Evolutionary conservation across 2,888 invertebrate genomes (phyloP), one percentile per base, ranked within the genome.

Genomic region (Neoaliturus tenellus): DNA sequence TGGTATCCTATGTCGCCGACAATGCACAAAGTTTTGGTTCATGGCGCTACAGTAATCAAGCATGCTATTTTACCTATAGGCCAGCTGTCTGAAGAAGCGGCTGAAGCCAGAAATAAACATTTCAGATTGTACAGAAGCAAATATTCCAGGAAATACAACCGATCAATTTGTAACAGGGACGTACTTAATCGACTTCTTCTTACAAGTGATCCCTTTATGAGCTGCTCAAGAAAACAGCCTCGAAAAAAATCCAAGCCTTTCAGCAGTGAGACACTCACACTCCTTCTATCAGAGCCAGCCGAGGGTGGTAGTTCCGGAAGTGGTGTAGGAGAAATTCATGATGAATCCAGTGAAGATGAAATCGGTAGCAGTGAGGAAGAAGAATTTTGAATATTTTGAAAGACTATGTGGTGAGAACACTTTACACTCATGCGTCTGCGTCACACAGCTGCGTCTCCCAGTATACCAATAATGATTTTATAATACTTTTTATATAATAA

Each of bases 91-190:
- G 88, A 89, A 85, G 89, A 89, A 85, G 87, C 88, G 10, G 86
- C 87, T 35, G 88, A 89, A 85, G 87, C 88, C 1, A 48, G 88
- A n/a, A 89, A 89, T 78, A 89, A 88, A 84, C 86, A 88, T 80
- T 87, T 88, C 48, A 39, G 87, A 12, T 10, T 10, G 10, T 88
- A 86, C 69, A 51, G 88, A 48, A 55, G 73, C 25, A 12, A 86
- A 41, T 83, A 82, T 81, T 25, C 87, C 3, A 80, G 88, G 85
- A 89, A 89, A 71, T 86, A 85, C 85, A 87, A 83, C 0, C 80
- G 88, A 71, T 80, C 78, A 81, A n/a, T 33, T 3, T 86, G 84
- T 28, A 87, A 87, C 33, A 20, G 62, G 71, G 88, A 88, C 71
- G 69, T 87, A n/a, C 83, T 88, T 6, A 86, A 88, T 48, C 85